phyloP scores from a whole-genome alignment of 2,888 invertebrate genomes.

The Caenorhabditis afra region DNA sequence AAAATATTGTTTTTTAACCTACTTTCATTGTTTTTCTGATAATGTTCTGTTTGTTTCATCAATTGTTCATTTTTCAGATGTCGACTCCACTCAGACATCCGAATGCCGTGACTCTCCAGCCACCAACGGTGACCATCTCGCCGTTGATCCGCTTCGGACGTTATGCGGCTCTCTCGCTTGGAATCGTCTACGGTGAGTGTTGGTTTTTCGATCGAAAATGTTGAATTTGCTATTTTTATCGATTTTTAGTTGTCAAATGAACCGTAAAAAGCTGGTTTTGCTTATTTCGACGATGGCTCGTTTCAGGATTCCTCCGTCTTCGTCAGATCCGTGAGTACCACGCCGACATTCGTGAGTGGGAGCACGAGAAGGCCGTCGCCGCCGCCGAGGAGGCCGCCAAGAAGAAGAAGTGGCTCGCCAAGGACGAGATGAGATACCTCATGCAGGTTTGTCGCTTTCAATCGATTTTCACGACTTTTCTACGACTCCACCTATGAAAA shows the following conservation, averaged over 20 bases:
- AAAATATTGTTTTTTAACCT: too few species aligned
- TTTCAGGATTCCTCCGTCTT: conserved; percentile 72
- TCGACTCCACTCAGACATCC: conserved; percentile 73
- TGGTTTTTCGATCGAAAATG: not conserved
- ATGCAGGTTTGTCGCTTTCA: conserved; percentile 72
- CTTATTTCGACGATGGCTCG: not conserved
- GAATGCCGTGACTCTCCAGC: conserved; percentile 75
- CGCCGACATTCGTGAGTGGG: conserved; percentile 79
- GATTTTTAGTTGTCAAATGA: not conserved
- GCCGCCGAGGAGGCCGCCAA: conserved; percentile 75
- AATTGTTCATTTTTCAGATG: conserved; percentile 58
- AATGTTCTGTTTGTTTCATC: too few species aligned
- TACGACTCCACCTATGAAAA: too few species aligned
- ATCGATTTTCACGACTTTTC: too few species aligned
- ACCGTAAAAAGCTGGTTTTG: not conserved
- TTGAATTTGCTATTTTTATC: not conserved
- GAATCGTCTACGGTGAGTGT: conserved; percentile 74
- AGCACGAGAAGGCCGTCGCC: conserved; percentile 79
- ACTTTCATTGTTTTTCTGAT: too few species aligned
- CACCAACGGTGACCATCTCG: conserved; percentile 78
- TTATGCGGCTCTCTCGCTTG: conserved; percentile 78
- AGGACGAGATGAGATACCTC: conserved; percentile 79
- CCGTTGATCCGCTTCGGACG: conserved; percentile 77
- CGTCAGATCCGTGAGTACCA: conserved; percentile 77
- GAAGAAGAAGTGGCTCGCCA: conserved; percentile 79